Percentiles rank a stretch among this genome's conserved stretches.
These are phyloP conservation scores for Coreoperca whiteheadi DNA, from an alignment of 2,113 vertebrate genomes.

Conservation along the genomic window DNA sequence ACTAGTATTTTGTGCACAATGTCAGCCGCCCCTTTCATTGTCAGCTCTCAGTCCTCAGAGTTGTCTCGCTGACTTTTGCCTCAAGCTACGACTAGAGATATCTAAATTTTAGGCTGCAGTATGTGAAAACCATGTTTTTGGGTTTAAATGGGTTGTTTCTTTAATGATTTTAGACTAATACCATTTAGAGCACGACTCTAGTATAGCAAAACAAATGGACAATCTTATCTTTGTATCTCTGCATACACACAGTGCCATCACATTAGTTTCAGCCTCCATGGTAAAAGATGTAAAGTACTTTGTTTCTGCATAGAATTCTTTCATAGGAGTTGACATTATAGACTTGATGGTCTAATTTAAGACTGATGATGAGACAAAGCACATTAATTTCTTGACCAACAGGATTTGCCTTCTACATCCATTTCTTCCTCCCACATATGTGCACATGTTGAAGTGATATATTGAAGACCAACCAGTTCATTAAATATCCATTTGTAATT, in stretches of 20 bases:
- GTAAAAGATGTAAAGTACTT: conserved; percentile 25
- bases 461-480: conserved; percentile 67
- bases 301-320: conserved; percentile 14
- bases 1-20: conserved; percentile 42
- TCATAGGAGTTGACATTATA: conserved; percentile 33
- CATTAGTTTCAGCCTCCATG: conserved; percentile 26
- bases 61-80: conserved; percentile 30
- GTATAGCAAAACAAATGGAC: conserved; percentile 4
- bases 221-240: conserved; percentile 43
- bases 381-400: conserved; percentile 47
- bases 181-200: neutral
- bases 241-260: neutral
- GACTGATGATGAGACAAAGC: conserved; percentile 46
- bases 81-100: conserved; percentile 15
- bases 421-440: conserved; percentile 52
- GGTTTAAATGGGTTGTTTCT: conserved; percentile 16
- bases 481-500: conserved; percentile 79
- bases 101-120: conserved; percentile 45
- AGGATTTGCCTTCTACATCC: conserved; percentile 34
- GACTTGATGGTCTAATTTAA: conserved; percentile 53
- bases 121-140: conserved; percentile 1
- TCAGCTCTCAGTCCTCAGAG: conserved; percentile 41
- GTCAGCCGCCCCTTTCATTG: conserved; percentile 34
- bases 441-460: conserved; percentile 58
- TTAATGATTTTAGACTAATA: neutral